Base-by-base conservation (phyloP, 2,888 invertebrate genomes). In the Hypselothyrea guttata region DNA sequence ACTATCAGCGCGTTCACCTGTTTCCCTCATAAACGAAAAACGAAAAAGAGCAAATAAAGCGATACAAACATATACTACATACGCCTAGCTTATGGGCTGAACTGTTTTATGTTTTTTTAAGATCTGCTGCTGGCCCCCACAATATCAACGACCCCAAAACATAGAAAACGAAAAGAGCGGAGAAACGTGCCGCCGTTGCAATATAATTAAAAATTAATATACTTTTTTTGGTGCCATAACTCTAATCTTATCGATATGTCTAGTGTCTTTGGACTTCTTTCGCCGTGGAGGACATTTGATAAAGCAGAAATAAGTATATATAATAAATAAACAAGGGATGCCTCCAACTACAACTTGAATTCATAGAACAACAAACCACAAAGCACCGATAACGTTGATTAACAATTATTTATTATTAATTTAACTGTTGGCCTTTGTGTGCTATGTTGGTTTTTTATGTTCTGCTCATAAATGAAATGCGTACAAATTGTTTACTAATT, bases 401-500 rank as follows among this genome's bases (percentile, higher is more conserved):
- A 51, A 55, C 45, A 55, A 45, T 54, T 44, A 35, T 42, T 33
- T 57, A 42, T 46, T 34, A 28, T 52, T 28, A 30, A 40, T 53
- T 53, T 60, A 12, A 33, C 13, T 38, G 33, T 48, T 31, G 18
- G 13, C 27, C 44, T 44, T 63, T 65, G 42, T 44, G 53, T 51
- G 46, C 38, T 35, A 37, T 33, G 31, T 51, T 18, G 33, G 42
- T 16, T 34, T 48, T n/a, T 11, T 37, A 13, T 30, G 15, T 18
- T 62, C 13, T 28, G 13, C 40, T 42, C 56, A 55, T 57, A 71
- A 71, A 67, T 41, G 56, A 51, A 75, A 59, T 63, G 63, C 69
- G 63, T 70, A 67, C 70, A 79, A 77, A 77, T 77, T 57, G 73
- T 68, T 79, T 60, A 68, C 65, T 78, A 79, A 77, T 82, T 72